Percentiles rank a stretch among this genome's conserved stretches.
Conservation (phyloP, 2,888 invertebrate genomes). For the Parnassius glacialis region DNA sequence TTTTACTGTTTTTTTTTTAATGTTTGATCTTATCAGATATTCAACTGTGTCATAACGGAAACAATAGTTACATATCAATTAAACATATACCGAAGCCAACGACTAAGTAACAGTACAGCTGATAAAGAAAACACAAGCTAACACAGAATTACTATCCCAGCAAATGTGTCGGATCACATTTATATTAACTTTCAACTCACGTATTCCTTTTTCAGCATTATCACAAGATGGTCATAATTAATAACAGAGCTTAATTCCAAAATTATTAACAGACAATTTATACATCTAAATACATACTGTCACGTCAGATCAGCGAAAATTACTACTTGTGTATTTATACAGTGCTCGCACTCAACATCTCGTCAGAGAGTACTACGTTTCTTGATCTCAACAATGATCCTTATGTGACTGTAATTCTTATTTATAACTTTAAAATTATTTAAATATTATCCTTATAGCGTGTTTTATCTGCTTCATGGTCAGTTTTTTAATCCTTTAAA, state of each 20-base stretch:
- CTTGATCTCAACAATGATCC: too few relatives aligned
- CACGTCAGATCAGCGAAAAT: slow-evolving; percentile 9
- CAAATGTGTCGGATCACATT: slow-evolving; percentile 69
- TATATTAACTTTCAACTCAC: slow-evolving; percentile 67
- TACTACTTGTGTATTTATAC: background rate
- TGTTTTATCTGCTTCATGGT: too few relatives aligned
- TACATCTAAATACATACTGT: slow-evolving; percentile 23
- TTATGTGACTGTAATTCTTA: too few relatives aligned
- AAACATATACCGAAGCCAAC: slow-evolving; percentile 54
- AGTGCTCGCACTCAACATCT: slow-evolving; percentile 2
- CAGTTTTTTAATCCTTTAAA: too few relatives aligned
- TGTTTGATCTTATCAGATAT: background rate
- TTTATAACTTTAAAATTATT: too few relatives aligned
- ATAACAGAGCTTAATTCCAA: slow-evolving; percentile 56
- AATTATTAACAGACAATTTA: slow-evolving; percentile 18
- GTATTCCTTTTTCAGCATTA: slow-evolving; percentile 78
- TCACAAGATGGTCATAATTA: slow-evolving; percentile 65
- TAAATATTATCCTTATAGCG: too few relatives aligned
- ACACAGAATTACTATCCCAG: slow-evolving; percentile 60
- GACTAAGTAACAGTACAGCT: slow-evolving; percentile 51
- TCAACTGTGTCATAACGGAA: background rate
- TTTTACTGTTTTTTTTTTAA: too few relatives aligned
- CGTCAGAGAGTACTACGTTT: too few relatives aligned
- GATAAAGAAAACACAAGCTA: slow-evolving; percentile 65
- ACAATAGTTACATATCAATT: slow-evolving; percentile 19